Conservation (phyloP, 1,140 invertebrate species). For the Lasioglossum baleicum region DNA sequence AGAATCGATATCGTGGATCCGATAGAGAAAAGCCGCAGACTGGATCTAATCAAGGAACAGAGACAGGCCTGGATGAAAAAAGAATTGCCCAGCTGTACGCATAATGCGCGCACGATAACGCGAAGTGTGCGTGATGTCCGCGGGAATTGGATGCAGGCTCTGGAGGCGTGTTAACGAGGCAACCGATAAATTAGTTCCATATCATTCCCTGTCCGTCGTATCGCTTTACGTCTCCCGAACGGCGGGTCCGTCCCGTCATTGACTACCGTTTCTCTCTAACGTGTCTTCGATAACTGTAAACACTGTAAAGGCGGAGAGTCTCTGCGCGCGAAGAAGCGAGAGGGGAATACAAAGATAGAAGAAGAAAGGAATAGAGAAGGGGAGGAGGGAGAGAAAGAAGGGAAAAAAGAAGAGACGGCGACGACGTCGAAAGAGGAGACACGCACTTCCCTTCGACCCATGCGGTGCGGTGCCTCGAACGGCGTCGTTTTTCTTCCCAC, state of each 20-base stretch:
- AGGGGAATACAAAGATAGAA: not conserved
- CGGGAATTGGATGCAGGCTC: not conserved
- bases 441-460: slow-evolving; percentile 17
- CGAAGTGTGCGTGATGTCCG: not conserved
- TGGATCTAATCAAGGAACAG: too few species aligned
- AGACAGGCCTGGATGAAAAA: too few species aligned
- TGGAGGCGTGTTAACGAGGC: slow-evolving; percentile 13
- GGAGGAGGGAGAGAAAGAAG: not conserved
- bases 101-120: not conserved
- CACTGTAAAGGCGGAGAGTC: slow-evolving; percentile 1
- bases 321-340: not conserved
- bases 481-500: slow-evolving; percentile 50
- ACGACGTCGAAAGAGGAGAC: slow-evolving; percentile 25
- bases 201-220: slow-evolving; percentile 18
- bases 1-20: too few species aligned
- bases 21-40: too few species aligned
- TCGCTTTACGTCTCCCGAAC: slow-evolving; percentile 20
- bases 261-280: slow-evolving; percentile 20
- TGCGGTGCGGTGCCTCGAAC: slow-evolving; percentile 9
- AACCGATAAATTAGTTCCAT: slow-evolving; percentile 28
- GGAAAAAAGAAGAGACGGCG: not conserved
- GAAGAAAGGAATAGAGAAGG: slow-evolving; percentile 5
- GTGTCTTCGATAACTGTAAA: slow-evolving; percentile 15
- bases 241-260: slow-evolving; percentile 22
- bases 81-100: not conserved